phyloP scores from a whole-genome alignment of 2,888 invertebrate species.

The Eutolmus rufibarbis region DNA sequence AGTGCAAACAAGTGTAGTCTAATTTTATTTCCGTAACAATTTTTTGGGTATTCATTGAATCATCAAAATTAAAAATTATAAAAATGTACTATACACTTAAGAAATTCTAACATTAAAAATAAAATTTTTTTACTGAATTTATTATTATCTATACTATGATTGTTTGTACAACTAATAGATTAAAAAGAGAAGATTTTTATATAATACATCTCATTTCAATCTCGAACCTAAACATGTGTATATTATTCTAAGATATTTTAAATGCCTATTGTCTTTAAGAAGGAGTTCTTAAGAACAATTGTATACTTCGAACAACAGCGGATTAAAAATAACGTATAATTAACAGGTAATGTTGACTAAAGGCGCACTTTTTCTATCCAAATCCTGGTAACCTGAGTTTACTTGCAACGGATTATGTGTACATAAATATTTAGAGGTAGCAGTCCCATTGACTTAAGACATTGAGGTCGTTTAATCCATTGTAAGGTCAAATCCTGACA shows the following conservation, averaged over 20 bases:
- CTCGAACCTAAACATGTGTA: background rate
- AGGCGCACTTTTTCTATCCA: background rate
- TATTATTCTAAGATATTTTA: background rate
- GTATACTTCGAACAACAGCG: background rate
- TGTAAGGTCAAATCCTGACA: background rate
- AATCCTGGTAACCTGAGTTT: background rate
- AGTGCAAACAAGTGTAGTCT: too few relatives aligned
- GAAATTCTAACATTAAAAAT: too few relatives aligned
- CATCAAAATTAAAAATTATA: too few relatives aligned
- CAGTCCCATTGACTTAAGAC: background rate
- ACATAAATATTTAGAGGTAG: background rate
- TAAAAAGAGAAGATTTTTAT: background rate
- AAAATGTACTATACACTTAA: too few relatives aligned
- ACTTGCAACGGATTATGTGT: background rate
- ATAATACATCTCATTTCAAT: background rate
- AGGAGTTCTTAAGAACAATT: background rate
- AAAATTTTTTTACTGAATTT: too few relatives aligned
- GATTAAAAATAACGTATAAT: background rate
- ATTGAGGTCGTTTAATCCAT: background rate
- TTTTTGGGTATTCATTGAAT: too few relatives aligned
- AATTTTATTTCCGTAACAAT: too few relatives aligned
- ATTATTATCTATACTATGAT: too few relatives aligned
- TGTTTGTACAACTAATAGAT: background rate
- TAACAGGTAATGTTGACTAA: background rate
- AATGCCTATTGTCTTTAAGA: background rate